A percentile compares a stretch with the other conserved stretches of the same genome.
Evolutionary conservation across 2,113 vertebrate genomes (phyloP).

Genomic region (Octodon degus): DNA sequence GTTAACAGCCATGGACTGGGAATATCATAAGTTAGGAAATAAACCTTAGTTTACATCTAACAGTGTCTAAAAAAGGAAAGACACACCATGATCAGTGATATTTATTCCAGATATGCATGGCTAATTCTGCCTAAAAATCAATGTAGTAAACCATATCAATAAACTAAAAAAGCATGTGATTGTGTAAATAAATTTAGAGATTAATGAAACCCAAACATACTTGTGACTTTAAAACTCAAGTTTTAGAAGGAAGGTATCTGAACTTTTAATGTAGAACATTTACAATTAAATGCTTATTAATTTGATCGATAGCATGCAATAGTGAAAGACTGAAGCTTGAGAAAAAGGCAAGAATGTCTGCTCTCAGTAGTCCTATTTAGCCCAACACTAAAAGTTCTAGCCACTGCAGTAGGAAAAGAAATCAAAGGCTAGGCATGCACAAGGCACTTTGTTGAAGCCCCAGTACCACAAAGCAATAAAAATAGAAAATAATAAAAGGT

Average conservation of each 20-base stretch:
- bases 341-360: neutral
- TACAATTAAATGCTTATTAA: neutral
- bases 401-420: neutral
- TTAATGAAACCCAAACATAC: neutral
- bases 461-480: neutral
- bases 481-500: neutral
- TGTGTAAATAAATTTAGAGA: neutral
- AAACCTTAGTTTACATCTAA: neutral
- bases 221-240: neutral
- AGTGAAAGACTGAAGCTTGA: neutral
- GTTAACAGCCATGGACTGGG: neutral
- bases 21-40: neutral
- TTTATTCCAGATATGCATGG: neutral
- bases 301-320: neutral
- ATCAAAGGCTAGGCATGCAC: neutral
- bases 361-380: neutral
- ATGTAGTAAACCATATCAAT: neutral
- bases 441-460: neutral
- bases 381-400: neutral
- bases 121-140: neutral
- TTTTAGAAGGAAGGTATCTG: neutral
- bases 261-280: neutral
- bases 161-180: neutral
- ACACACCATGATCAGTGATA: neutral
- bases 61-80: neutral